A percentile compares a stretch with the other conserved stretches of the same genome.
phyloP scores from a whole-genome alignment of 2,888 invertebrate species.

The Anorthoa munda region DNA sequence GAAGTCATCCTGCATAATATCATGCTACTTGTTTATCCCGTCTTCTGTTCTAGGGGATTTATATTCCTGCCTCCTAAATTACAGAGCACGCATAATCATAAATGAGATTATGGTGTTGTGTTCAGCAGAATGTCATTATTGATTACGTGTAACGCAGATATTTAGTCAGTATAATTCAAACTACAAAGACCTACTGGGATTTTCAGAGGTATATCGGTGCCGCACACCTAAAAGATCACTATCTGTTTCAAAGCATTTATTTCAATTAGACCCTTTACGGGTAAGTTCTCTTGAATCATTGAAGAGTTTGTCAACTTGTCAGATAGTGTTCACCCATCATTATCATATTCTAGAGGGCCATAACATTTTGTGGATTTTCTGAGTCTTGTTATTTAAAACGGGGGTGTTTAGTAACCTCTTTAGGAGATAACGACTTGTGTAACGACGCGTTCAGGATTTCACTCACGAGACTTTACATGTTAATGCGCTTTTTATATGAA shows the following conservation, averaged over 20 bases:
- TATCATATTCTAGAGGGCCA: background rate
- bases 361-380: conserved; percentile 4
- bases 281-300: conserved; percentile 1
- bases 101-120: too few species aligned
- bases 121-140: too few species aligned
- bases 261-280: conserved; percentile 3
- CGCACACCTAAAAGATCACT: background rate
- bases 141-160: too few species aligned
- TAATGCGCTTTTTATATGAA: conserved; percentile 49
- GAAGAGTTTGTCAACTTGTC: conserved; percentile 8
- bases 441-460: conserved; percentile 48
- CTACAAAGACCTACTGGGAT: background rate
- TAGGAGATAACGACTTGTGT: conserved; percentile 47
- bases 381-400: background rate
- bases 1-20: too few species aligned
- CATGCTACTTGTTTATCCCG: too few species aligned
- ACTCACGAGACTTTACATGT: conserved; percentile 42
- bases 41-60: too few species aligned
- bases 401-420: conserved; percentile 26
- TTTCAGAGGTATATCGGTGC: background rate
- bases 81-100: too few species aligned
- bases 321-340: background rate
- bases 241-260: conserved; percentile 20
- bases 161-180: too few species aligned
- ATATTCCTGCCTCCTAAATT: too few species aligned